Conservation (phyloP, 2,888 invertebrate species). For the Calliopum simillimum region DNA sequence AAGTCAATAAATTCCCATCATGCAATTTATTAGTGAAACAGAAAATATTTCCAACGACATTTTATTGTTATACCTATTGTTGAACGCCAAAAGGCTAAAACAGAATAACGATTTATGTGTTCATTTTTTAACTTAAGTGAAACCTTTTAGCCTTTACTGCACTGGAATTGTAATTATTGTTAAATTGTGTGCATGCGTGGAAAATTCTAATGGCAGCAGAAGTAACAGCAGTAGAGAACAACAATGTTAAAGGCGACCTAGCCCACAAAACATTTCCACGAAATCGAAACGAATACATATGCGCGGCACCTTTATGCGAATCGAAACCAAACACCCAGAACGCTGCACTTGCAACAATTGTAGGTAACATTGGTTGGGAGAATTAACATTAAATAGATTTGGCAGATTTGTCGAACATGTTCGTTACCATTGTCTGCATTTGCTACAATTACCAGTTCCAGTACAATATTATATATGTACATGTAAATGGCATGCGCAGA, state of each 20-base stretch:
- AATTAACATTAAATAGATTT: constrained; percentile 6
- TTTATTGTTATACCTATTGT: constrained; percentile 14
- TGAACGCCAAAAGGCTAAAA: too few relatives aligned
- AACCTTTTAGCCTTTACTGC: too few relatives aligned
- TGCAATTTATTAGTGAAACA: background rate
- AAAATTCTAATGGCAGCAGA: background rate
- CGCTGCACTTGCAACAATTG: constrained; percentile 5
- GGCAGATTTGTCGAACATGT: constrained; percentile 25
- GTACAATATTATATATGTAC: background rate
- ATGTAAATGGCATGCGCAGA: background rate
- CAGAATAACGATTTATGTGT: too few relatives aligned
- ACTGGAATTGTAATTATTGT: too few relatives aligned
- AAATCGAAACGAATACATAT: constrained; percentile 5
- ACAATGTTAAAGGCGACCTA: background rate
- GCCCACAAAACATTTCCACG: background rate
- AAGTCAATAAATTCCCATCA: too few relatives aligned
- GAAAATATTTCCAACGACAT: constrained; percentile 21
- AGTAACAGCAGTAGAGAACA: background rate
- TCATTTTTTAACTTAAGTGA: too few relatives aligned
- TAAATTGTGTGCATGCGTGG: too few relatives aligned
- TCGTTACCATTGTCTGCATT: constrained; percentile 29
- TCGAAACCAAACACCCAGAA: background rate
- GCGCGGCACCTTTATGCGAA: background rate
- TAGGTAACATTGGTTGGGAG: background rate
- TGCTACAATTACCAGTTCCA: constrained; percentile 25